These are phyloP conservation scores for Rhabdornis inornatus DNA, from an alignment of 2,113 vertebrate genomes.

Conservation along the genomic window DNA sequence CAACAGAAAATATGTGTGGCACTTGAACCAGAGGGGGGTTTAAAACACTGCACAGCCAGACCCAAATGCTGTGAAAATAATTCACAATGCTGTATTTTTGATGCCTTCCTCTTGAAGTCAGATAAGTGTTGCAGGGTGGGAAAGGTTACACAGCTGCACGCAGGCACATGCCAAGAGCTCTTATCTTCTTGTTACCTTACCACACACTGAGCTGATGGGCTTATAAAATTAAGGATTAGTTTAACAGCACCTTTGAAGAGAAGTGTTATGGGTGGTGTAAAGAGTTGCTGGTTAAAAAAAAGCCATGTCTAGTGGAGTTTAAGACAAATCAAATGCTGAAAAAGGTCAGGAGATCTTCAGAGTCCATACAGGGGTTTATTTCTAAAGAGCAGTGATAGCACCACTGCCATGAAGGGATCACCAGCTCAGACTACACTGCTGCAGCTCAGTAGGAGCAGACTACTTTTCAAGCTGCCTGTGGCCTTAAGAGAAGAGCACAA, in stretches of 20 bases:
- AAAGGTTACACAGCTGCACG: slow-evolving; percentile 36
- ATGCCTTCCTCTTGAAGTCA: slow-evolving; percentile 24
- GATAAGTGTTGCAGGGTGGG: background rate
- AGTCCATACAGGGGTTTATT: background rate
- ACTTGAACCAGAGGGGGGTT: slow-evolving; percentile 4
- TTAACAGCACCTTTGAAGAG: background rate
- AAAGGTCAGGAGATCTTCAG: background rate
- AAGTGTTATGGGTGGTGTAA: background rate
- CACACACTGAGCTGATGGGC: background rate
- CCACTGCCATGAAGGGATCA: background rate
- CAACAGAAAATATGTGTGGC: slow-evolving; percentile 36
- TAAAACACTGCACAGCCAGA: slow-evolving; percentile 4
- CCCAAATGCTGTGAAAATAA: background rate
- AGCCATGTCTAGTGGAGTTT: background rate
- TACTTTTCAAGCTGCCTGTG: background rate
- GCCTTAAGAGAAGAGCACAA: background rate
- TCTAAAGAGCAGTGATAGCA: background rate
- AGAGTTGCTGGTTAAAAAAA: background rate
- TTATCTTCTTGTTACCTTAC: slow-evolving; percentile 15
- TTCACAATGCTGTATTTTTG: slow-evolving; percentile 17
- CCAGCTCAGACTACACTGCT: background rate
- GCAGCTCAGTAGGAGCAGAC: background rate
- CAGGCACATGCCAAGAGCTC: background rate
- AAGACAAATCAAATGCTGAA: background rate
- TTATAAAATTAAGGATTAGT: slow-evolving; percentile 18